Evolutionary conservation across 2,888 invertebrate genomes (phyloP).

Genomic region (Lycia hirtaria): DNA sequence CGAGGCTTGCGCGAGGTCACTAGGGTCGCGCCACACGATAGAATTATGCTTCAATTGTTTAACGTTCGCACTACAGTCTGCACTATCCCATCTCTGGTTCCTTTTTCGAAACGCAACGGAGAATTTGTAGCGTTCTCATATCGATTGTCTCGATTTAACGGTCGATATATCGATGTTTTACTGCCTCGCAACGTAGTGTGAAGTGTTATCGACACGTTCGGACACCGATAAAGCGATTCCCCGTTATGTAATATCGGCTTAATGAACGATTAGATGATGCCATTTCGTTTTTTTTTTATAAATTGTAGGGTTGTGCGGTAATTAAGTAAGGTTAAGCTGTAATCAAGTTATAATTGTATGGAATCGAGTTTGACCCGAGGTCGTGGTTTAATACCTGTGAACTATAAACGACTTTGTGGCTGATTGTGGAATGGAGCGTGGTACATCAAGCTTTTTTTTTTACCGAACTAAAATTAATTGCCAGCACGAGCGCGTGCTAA

Average conservation of each 20-base stretch:
- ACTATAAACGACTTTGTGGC: constrained; percentile 53
- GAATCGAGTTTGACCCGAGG: constrained; percentile 63
- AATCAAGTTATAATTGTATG: constrained; percentile 72
- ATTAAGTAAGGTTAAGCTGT: constrained; percentile 70
- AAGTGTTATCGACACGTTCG: constrained; percentile 65
- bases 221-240: constrained; percentile 48
- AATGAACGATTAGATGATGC: constrained; percentile 31
- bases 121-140: constrained; percentile 50
- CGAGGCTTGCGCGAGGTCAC: constrained; percentile 43
- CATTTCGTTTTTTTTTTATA: constrained; percentile 27
- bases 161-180: constrained; percentile 61
- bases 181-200: constrained; percentile 65
- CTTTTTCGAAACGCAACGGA: constrained; percentile 55
- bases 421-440: constrained; percentile 21
- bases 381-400: constrained; percentile 64
- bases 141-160: constrained; percentile 57
- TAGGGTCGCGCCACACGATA: constrained; percentile 57
- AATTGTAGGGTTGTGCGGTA: constrained; percentile 52
- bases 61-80: constrained; percentile 56
- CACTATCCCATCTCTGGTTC: constrained; percentile 42
- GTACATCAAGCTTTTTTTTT: neutral
- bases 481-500: neutral
- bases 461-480: neutral
- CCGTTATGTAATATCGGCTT: constrained; percentile 40
- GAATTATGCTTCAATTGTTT: constrained; percentile 80